Evolutionary conservation across 2,888 invertebrate genomes (phyloP).

Genomic region (Quadroppia sp.): DNA sequence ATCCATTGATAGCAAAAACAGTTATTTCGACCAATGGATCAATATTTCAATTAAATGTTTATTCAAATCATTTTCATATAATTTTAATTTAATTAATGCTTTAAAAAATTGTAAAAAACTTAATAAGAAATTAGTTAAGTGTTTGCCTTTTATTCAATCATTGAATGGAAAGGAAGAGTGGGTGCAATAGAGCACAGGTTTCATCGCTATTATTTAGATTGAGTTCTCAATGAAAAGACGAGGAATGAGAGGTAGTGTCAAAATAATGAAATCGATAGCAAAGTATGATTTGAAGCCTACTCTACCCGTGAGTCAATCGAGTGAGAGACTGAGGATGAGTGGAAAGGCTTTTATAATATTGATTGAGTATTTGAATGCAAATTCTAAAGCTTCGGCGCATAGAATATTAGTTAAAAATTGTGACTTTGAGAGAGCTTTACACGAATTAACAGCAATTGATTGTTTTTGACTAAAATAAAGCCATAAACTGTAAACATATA

Average conservation of each 20-base stretch:
- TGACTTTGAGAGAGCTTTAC: constrained; percentile 10
- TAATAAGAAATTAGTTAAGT: too few relatives aligned
- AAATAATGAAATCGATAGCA: constrained; percentile 25
- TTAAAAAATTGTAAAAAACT: too few relatives aligned
- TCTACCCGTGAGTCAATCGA: background rate
- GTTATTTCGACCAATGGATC: too few relatives aligned
- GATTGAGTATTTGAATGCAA: constrained; percentile 30
- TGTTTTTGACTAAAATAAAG: constrained; percentile 32
- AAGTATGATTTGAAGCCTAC: background rate
- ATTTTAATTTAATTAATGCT: too few relatives aligned
- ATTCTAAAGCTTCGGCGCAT: constrained; percentile 13
- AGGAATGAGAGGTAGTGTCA: background rate
- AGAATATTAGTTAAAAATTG: background rate
- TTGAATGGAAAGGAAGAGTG: background rate
- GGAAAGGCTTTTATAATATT: constrained; percentile 32
- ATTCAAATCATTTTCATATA: too few relatives aligned
- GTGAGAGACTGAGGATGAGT: constrained; percentile 19
- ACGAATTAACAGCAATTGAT: constrained; percentile 33
- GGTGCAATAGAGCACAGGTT: background rate
- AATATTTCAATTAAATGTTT: too few relatives aligned
- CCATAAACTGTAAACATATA: constrained; percentile 34
- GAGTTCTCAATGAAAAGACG: constrained; percentile 18
- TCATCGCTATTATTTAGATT: constrained; percentile 7
- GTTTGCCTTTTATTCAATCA: too few relatives aligned
- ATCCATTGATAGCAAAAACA: constrained; percentile 23